Evolutionary conservation across 2,797 vertebrate species (phyloP).

Genomic region (Rallus crepitans): DNA sequence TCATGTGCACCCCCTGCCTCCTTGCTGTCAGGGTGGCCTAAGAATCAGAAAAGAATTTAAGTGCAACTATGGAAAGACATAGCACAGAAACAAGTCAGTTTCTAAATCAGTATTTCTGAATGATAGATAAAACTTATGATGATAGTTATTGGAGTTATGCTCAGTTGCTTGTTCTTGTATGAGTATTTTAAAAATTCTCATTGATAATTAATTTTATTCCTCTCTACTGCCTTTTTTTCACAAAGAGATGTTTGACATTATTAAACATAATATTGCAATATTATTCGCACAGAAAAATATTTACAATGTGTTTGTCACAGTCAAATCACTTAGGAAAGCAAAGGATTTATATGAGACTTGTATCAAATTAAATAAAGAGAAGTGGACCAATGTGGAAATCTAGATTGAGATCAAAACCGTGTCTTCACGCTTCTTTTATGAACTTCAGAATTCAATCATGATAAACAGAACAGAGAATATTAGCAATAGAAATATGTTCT

Average conservation of each 20-base stretch:
- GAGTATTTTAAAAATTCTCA: neutral
- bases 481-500: neutral
- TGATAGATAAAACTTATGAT: neutral
- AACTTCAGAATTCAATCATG: neutral
- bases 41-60: neutral
- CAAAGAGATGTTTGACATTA: neutral
- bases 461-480: neutral
- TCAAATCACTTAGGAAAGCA: neutral
- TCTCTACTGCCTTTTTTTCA: neutral
- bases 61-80: neutral
- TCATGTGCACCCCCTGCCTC: too few species aligned
- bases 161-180: neutral
- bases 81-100: neutral
- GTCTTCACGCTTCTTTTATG: neutral
- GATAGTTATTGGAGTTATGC: neutral
- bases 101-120: neutral
- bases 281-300: neutral
- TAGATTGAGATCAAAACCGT: neutral
- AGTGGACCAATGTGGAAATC: neutral
- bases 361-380: neutral
- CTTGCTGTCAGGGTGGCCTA: too few species aligned
- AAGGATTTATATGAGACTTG: neutral
- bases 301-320: neutral
- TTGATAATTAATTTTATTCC: neutral
- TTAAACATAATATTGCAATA: neutral